Evolutionary conservation across 2,888 invertebrate genomes (phyloP), one percentile per base, ranked within the genome.

Genomic region (Drosophila infuscata): DNA sequence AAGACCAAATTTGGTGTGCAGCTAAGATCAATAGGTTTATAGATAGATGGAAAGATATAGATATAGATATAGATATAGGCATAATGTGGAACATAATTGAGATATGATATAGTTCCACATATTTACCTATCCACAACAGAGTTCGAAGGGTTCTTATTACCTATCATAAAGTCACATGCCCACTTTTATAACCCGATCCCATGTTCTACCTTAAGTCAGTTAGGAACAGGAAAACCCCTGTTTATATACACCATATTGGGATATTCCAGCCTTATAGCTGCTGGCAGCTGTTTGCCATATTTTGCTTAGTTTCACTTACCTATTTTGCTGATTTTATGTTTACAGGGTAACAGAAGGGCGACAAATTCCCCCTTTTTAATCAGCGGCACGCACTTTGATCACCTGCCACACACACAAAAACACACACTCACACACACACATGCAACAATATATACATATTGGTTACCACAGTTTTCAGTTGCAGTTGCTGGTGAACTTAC

Each of bases 291-390:
- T 8, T 5, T 1, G 2, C 4, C 32, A 12, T 3, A 51, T 32
- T 46, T 17, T 3, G 8, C 36, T 8, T 46, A 51, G 58, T 67
- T 73, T 49, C 12, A 54, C 46, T 61, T 20, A 64, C 71, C 79
- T 61, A n/a, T 49, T 41, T 20, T 43, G 38, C 9, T 0, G 2
- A 15, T 8, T 30, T 17, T 9, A 17, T 43, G 33, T 62, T 12
- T 60, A 43, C 30, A 76, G 76, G 83, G 84, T 71, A 81, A 70
- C 56, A 53, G 6, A 88, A 88, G 90, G 88, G 90, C 88, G 88
- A 88, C 88, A 88, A 88, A 88, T 86, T 89, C 81, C 90, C 89
- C 83, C 76, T 75, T 83, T 88, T 87, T 89, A 87, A 87, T 87
- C 88, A 87, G 89, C 87, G 87, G 87, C 80, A 76, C 68, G 73